phyloP scores from a whole-genome alignment of 2,113 vertebrate genomes.

The Egretta garzetta region DNA sequence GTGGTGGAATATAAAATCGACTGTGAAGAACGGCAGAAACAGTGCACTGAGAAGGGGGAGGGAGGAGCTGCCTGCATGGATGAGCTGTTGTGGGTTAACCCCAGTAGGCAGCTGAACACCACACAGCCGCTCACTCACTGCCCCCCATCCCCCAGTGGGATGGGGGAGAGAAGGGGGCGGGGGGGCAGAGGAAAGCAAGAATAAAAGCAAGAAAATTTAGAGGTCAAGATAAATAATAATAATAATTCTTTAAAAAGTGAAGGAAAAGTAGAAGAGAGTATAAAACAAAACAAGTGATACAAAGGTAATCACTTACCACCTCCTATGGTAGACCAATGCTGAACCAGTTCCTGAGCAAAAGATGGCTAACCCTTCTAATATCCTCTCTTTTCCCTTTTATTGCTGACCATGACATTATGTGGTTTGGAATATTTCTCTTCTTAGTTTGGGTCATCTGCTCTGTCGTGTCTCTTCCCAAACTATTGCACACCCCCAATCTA shows the following conservation, averaged over 20 bases:
- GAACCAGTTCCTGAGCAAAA: not conserved
- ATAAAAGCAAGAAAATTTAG: not conserved
- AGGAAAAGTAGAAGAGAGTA: not conserved
- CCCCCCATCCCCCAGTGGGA: not conserved
- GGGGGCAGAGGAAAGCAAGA: not conserved
- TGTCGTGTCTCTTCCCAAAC: not conserved
- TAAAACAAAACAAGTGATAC: not conserved
- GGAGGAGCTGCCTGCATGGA: fast-evolving
- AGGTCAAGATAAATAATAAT: not conserved
- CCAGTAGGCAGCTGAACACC: fast-evolving
- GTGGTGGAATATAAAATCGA: not conserved
- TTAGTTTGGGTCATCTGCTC: not conserved
- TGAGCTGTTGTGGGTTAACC: not conserved
- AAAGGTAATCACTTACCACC: not conserved
- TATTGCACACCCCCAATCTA: fast-evolving
- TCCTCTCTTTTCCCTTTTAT: not conserved
- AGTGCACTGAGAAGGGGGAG: not conserved
- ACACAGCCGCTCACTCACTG: not conserved
- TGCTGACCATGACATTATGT: not conserved
- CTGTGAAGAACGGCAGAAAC: not conserved
- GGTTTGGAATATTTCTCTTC: not conserved
- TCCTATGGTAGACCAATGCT: fast-evolving
- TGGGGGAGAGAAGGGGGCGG: too few relatives aligned
- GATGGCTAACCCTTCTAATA: not conserved
- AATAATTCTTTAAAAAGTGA: not conserved